A percentile compares a stretch with the other conserved stretches of the same genome.
phyloP scores from a whole-genome alignment of 2,888 invertebrate species.

The Caenorhabditis panamensis region DNA sequence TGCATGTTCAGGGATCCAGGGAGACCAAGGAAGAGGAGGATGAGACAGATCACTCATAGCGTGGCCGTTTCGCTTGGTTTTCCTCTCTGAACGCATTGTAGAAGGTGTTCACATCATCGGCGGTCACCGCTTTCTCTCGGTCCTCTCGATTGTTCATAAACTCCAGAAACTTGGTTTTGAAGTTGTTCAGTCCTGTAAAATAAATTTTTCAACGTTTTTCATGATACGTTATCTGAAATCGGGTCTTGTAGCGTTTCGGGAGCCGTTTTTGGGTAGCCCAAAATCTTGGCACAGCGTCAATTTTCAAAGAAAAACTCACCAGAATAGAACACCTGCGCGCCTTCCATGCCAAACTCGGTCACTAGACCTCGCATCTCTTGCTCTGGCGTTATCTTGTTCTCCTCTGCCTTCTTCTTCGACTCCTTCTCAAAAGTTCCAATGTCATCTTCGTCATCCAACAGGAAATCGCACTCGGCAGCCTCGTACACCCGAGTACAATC shows the following conservation, averaged over 20 bases:
- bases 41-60: constrained; percentile 24
- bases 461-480: constrained; percentile 64
- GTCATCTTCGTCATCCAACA: constrained; percentile 70
- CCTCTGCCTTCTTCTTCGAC: constrained; percentile 34
- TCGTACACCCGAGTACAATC: constrained; percentile 61
- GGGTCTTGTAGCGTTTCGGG: too few species aligned
- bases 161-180: constrained; percentile 63
- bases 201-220: too few species aligned
- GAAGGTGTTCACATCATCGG: constrained; percentile 63
- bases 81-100: constrained; percentile 54
- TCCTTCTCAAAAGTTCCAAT: constrained; percentile 62
- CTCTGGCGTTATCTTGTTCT: constrained; percentile 16
- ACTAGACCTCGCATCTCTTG: constrained; percentile 56
- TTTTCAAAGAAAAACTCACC: constrained; percentile 24
- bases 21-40: constrained; percentile 47
- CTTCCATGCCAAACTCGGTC: constrained; percentile 57
- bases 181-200: constrained; percentile 62
- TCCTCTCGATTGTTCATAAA: constrained; percentile 36
- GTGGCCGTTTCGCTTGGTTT: constrained; percentile 28
- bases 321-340: constrained; percentile 43
- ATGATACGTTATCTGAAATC: too few species aligned
- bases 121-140: constrained; percentile 54
- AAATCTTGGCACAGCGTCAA: background rate
- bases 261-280: too few species aligned
- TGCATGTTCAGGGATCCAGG: constrained; percentile 56